A percentile compares a stretch with the other conserved stretches of the same genome.
phyloP scores from a whole-genome alignment of 2,797 vertebrate species.

The Parambassis ranga region DNA sequence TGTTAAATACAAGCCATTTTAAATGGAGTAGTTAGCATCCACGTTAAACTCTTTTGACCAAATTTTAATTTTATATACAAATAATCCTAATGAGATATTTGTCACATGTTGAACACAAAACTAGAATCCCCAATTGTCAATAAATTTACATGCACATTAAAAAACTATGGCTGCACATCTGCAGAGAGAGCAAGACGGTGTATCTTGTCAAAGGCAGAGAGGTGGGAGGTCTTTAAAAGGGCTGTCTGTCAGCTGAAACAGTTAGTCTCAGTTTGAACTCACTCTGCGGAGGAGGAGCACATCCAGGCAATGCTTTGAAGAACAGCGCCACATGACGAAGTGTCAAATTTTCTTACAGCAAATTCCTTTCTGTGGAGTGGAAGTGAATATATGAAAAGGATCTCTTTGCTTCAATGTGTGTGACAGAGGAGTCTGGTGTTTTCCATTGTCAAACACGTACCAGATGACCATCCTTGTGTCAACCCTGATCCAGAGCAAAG shows the following conservation, averaged over 20 bases:
- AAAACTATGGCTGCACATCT: not conserved
- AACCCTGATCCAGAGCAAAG: conserved; percentile 79
- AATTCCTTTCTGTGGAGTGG: conserved; percentile 60
- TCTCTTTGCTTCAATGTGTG: conserved; percentile 80
- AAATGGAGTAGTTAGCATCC: no score
- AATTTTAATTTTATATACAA: no score
- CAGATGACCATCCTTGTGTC: conserved; percentile 82
- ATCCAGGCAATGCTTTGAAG: conserved; percentile 52
- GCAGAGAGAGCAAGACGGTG: not conserved
- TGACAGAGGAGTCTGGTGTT: conserved; percentile 77
- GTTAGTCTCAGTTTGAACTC: conserved; percentile 67
- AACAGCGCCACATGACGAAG: conserved; percentile 56
- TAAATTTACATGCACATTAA: not conserved
- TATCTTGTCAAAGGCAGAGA: conserved; percentile 43
- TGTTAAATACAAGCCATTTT: no score
- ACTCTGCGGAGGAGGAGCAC: conserved; percentile 60
- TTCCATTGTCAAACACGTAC: conserved; percentile 78
- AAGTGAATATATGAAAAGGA: conserved; percentile 62
- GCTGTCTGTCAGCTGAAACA: conserved; percentile 58
- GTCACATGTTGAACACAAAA: no score
- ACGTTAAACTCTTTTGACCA: no score
- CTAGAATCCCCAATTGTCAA: no score
- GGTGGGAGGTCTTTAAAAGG: conserved; percentile 75
- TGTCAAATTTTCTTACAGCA: conserved; percentile 44
- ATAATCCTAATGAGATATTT: no score